Conservation (phyloP, 2,113 vertebrate genomes). For the Cavia aperea region DNA sequence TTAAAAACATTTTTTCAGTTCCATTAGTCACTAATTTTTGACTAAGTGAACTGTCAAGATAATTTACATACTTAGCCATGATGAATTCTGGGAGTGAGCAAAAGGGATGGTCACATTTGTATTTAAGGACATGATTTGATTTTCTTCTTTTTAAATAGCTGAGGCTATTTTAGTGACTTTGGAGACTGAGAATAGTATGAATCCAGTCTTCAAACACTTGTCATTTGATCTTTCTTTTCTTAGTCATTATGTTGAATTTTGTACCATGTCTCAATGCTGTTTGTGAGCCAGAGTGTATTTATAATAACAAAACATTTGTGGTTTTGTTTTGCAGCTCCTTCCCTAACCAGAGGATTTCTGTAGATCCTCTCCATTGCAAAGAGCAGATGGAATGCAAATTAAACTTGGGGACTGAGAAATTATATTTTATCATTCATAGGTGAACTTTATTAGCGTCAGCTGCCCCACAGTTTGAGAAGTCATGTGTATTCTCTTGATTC, state of each 20-base stretch:
- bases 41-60: neutral
- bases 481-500: neutral
- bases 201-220: constrained; percentile 1
- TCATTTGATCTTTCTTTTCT: constrained; percentile 14
- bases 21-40: neutral
- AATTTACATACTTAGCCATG: constrained; percentile 26
- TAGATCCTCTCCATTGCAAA: neutral
- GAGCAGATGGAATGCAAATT: neutral
- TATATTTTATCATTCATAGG: neutral
- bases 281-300: neutral
- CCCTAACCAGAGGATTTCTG: neutral
- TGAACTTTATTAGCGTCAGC: neutral
- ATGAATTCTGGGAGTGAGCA: neutral
- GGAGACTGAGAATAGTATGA: constrained; percentile 43
- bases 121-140: constrained; percentile 41
- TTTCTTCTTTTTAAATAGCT: constrained; percentile 41
- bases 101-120: constrained; percentile 22
- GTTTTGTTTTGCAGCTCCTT: neutral
- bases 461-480: neutral
- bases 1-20: constrained; percentile 26
- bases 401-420: neutral
- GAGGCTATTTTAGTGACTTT: constrained; percentile 48
- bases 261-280: neutral
- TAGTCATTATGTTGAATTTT: neutral
- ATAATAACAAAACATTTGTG: neutral